Evolutionary conservation across 2,113 vertebrate genomes (phyloP).

Genomic region (Plestiodon gilberti): DNA sequence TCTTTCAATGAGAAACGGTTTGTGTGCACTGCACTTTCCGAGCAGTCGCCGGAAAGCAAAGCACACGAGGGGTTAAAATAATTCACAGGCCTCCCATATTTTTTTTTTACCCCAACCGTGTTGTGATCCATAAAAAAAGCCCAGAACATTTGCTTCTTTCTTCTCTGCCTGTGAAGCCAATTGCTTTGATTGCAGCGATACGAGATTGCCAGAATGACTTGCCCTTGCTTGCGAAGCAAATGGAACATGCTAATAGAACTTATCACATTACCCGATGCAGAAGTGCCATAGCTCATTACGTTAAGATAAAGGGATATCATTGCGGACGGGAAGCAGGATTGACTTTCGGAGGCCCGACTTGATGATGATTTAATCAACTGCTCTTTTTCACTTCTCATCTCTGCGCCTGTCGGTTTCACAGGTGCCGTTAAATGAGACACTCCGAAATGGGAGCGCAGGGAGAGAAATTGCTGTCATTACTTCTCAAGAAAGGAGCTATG

Average conservation of each 20-base stretch:
- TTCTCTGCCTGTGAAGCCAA: slow-evolving; percentile 90
- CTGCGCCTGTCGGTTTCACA: slow-evolving; percentile 93
- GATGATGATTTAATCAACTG: slow-evolving; percentile 99
- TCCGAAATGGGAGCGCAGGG: slow-evolving; percentile 85
- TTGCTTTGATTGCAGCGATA: slow-evolving; percentile 97
- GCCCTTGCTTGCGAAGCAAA: slow-evolving; percentile 99
- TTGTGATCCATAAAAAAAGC: slow-evolving; percentile 91
- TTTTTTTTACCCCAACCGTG: slow-evolving; percentile 70
- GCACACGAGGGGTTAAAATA: slow-evolving; percentile 84
- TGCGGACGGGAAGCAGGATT: slow-evolving; percentile 99
- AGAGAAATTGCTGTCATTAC: slow-evolving; percentile 97
- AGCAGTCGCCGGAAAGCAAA: too few relatives aligned
- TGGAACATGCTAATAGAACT: slow-evolving; percentile 99
- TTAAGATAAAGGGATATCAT: slow-evolving; percentile 99
- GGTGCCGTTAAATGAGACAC: slow-evolving; percentile 97
- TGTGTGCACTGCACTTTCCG: too few relatives aligned
- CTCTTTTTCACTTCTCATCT: slow-evolving; percentile 99
- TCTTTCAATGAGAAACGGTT: too few relatives aligned
- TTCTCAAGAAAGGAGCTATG: slow-evolving; percentile 94
- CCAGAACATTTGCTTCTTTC: slow-evolving; percentile 78
- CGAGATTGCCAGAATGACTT: slow-evolving; percentile 93
- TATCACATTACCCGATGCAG: slow-evolving; percentile 98
- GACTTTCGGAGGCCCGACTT: slow-evolving; percentile 97
- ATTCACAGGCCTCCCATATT: slow-evolving; percentile 79
- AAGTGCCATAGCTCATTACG: slow-evolving; percentile 99